Conservation (phyloP, 2,797 vertebrate species). For the Chaenodraco wilsoni region DNA sequence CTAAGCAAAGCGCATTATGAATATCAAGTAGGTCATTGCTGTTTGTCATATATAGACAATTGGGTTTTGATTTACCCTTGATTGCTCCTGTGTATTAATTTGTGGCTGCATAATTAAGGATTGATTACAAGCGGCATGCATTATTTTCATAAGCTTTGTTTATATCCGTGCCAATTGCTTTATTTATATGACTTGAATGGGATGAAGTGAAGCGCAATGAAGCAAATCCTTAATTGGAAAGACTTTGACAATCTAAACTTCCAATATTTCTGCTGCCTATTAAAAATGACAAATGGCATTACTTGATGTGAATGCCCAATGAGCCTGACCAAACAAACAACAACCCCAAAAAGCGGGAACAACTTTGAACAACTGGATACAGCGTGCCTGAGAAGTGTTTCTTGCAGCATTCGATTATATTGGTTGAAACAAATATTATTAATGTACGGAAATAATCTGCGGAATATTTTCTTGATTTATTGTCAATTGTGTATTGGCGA, state of each 20-base stretch:
- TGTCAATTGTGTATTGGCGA: background rate
- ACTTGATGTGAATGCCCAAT: constrained; percentile 64
- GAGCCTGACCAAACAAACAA: constrained; percentile 55
- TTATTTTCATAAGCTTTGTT: constrained; percentile 76
- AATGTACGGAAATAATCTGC: background rate
- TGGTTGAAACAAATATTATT: too few species aligned
- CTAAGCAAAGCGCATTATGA: constrained; percentile 45
- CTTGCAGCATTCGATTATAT: background rate
- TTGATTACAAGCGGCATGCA: constrained; percentile 76
- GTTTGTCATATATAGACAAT: constrained; percentile 72
- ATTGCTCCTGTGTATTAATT: constrained; percentile 80
- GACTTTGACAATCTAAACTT: constrained; percentile 74
- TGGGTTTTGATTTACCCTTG: constrained; percentile 76
- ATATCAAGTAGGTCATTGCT: constrained; percentile 65
- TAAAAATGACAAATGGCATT: constrained; percentile 71
- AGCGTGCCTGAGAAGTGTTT: background rate
- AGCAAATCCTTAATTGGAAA: constrained; percentile 79
- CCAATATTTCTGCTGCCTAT: constrained; percentile 69
- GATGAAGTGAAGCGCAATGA: constrained; percentile 72
- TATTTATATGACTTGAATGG: constrained; percentile 76
- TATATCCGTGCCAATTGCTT: constrained; percentile 69
- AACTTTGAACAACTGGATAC: constrained; percentile 23
- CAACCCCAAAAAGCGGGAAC: constrained; percentile 7
- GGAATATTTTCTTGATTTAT: background rate
- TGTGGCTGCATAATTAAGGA: constrained; percentile 71